phyloP scores from a whole-genome alignment of 1,140 invertebrate genomes.

The Coenobita brevimanus region DNA sequence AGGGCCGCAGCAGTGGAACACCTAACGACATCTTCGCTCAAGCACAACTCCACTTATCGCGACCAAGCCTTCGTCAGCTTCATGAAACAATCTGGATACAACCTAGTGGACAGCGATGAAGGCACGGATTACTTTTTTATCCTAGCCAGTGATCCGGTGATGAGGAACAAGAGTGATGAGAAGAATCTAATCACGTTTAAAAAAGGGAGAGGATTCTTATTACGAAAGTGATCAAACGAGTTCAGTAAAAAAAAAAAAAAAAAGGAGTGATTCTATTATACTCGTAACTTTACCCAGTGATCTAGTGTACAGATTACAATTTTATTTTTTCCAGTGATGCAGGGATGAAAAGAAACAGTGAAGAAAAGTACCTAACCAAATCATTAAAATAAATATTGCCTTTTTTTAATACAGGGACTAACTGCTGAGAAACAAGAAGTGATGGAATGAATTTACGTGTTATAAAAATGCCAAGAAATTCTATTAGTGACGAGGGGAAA shows the following conservation, averaged over 20 bases:
- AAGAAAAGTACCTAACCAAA: no score
- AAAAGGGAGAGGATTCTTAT: neutral
- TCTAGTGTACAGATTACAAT: no score
- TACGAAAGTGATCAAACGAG: neutral
- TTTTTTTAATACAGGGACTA: no score
- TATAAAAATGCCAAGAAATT: no score
- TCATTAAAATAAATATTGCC: no score
- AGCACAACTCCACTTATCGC: neutral
- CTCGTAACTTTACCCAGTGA: no score
- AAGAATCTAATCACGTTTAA: neutral
- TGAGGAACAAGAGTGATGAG: neutral
- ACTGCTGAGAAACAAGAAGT: no score
- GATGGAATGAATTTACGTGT: no score
- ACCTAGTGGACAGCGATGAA: slow-evolving; percentile 29
- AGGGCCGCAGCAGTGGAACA: slow-evolving; percentile 57
- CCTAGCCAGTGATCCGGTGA: neutral
- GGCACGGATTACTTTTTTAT: slow-evolving; percentile 49
- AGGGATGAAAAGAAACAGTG: no score
- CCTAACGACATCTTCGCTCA: neutral
- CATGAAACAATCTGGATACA: slow-evolving; percentile 55
- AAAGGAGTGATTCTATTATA: no score
- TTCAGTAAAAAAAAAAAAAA: neutral
- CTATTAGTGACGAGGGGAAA: no score
- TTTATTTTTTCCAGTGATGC: no score
- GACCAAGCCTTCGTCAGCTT: slow-evolving; percentile 47